Evolutionary conservation across 2,797 vertebrate species (phyloP), one percentile per base, ranked within the genome.

Genomic region (Carapus acus): DNA sequence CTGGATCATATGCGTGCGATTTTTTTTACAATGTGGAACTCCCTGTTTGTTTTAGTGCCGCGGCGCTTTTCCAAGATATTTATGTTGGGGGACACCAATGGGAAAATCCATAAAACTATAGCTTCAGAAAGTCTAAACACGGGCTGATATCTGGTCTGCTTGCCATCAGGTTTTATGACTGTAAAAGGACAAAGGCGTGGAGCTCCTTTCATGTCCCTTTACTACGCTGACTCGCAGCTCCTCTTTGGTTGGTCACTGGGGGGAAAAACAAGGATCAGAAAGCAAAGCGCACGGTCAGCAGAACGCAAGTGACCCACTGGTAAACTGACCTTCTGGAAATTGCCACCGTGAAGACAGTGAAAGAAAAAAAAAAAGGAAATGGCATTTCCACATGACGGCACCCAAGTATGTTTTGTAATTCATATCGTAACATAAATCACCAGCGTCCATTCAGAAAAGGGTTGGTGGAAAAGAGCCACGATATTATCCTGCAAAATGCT

Each of bases 41-140:
- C 29, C 52, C 54, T 72, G 60, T 74, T 67, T 69, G 51, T 61
- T 53, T 43, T 63, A 75, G 67, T 59, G 55, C 43, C 59, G 53
- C n/a, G n/a, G n/a, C n/a, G 12, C 3, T 43, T 45, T 42, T 77
- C 73, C 76, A 74, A 62, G 41, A 49, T 54, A 70, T 71, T 54
- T 44, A 54, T 71, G 57, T 59, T 62, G 43, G 17, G 37, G 24
- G 9, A 58, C 45, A 49, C 61, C 68, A 21, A 47, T 58, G 68
- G 74, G 74, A 74, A 64, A 75, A 76, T 76, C 70, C 62, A 74
- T 84, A 76, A 83, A 83, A 77, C 52, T 14, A 20, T n/a, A 62
- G 59, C 77, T 80, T 82, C 74, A 78, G 70, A 76, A 77, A 65
- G 54, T 55, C 69, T 51, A 62, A 78, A 78, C 64, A 64, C 39